Conservation (phyloP, 2,888 invertebrate genomes). For the Arctia plantaginis region DNA sequence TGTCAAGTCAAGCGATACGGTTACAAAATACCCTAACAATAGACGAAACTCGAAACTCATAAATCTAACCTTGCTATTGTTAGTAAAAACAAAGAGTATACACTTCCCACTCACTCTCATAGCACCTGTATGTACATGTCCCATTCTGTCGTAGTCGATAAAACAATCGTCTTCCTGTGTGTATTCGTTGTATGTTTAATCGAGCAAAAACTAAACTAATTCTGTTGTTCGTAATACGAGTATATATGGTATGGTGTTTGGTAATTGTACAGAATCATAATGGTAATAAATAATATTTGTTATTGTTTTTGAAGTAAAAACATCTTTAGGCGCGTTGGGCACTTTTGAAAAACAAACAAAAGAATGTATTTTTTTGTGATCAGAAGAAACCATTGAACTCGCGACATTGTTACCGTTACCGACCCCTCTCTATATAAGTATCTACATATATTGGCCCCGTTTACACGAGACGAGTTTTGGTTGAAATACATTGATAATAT, state of each 20-base stretch:
- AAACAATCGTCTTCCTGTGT: slow-evolving; percentile 41
- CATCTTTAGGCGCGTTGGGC: too few species aligned
- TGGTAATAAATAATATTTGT: neutral
- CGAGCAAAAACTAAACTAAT: slow-evolving; percentile 56
- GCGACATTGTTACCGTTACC: too few species aligned
- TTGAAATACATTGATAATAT: too few species aligned
- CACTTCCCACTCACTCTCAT: slow-evolving; percentile 20
- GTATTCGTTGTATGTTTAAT: slow-evolving; percentile 51
- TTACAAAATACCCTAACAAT: slow-evolving; percentile 52
- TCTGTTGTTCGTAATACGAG: slow-evolving; percentile 44
- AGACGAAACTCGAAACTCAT: slow-evolving; percentile 54
- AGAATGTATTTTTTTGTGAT: too few species aligned
- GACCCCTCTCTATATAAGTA: too few species aligned
- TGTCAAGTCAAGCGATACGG: slow-evolving; percentile 24
- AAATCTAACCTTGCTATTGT: slow-evolving; percentile 58
- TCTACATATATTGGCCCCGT: too few species aligned
- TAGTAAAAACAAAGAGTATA: slow-evolving; percentile 55
- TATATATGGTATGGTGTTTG: slow-evolving; percentile 36
- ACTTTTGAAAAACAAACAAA: too few species aligned
- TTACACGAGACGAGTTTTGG: too few species aligned
- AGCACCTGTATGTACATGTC: slow-evolving; percentile 8
- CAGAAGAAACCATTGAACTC: too few species aligned
- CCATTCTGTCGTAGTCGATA: slow-evolving; percentile 26
- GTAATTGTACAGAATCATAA: slow-evolving; percentile 18
- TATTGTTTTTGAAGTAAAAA: too few species aligned